Percentiles rank a stretch among this genome's conserved stretches.
Evolutionary conservation across 2,113 vertebrate genomes (phyloP).

Genomic region (Caretta caretta): DNA sequence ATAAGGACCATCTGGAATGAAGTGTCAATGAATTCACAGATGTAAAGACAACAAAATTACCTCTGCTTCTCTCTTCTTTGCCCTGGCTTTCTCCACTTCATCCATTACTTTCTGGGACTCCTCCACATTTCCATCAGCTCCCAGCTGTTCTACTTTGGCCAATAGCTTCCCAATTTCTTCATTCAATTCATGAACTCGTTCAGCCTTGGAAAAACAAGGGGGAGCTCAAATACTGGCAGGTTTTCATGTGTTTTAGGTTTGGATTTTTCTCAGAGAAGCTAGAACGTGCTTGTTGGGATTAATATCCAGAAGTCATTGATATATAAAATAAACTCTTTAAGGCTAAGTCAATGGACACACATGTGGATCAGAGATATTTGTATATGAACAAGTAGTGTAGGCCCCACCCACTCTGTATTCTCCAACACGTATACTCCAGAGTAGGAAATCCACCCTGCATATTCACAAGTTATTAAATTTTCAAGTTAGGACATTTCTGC

Average conservation of each 20-base stretch:
- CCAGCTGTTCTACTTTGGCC: constrained; percentile 95
- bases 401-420: background rate
- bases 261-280: background rate
- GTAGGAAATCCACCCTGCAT: background rate
- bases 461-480: background rate
- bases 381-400: background rate
- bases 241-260: background rate
- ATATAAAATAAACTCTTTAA: background rate
- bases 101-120: constrained; percentile 98
- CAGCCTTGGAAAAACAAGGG: constrained; percentile 84
- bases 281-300: background rate
- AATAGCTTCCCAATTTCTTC: constrained; percentile 98
- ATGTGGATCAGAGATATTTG: background rate
- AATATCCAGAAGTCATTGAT: background rate
- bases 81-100: constrained; percentile 96
- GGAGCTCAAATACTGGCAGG: constrained; percentile 3
- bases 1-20: background rate
- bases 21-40: background rate
- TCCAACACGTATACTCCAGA: background rate
- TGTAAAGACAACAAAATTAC: constrained; percentile 73
- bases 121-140: constrained; percentile 97
- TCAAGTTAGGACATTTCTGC: background rate
- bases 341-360: background rate
- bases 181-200: constrained; percentile 97
- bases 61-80: constrained; percentile 97